These are phyloP conservation scores for Drosophila birchii DNA, from an alignment of 2,888 invertebrate species.

Conservation along the genomic window DNA sequence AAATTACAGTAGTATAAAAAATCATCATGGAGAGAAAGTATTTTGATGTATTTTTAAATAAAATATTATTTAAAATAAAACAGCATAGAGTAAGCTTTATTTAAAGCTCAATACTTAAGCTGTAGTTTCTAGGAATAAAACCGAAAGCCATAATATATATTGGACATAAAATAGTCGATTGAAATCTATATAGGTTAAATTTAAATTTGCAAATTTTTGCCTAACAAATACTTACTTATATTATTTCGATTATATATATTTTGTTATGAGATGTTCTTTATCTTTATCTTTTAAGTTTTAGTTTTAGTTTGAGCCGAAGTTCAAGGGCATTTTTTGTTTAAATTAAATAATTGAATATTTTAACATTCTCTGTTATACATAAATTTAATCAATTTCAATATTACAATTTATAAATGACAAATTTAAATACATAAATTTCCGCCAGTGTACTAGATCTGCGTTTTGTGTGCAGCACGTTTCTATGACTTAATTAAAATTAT, in stretches of 20 bases:
- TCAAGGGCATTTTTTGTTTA: too few relatives aligned
- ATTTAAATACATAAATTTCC: background rate
- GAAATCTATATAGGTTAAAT: background rate
- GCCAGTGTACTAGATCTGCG: conserved; percentile 15
- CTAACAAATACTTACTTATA: too few relatives aligned
- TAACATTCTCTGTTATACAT: too few relatives aligned
- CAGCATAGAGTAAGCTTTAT: background rate
- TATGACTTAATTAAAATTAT: conserved; percentile 74
- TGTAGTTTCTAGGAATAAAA: background rate
- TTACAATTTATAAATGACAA: background rate
- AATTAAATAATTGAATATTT: too few relatives aligned
- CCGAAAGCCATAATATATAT: background rate
- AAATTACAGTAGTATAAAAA: background rate
- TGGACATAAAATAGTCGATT: background rate
- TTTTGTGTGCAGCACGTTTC: conserved; percentile 44
- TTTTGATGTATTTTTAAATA: background rate
- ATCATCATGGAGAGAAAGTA: too few relatives aligned
- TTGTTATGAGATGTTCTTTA: background rate
- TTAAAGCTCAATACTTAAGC: background rate
- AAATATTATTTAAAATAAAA: too few relatives aligned
- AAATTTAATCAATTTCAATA: too few relatives aligned
- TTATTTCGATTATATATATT: too few relatives aligned
- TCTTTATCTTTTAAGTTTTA: background rate
- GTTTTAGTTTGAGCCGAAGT: too few relatives aligned
- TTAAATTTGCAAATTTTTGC: background rate